Percentiles rank a stretch among this genome's conserved stretches.
These are phyloP conservation scores for Eumerus sabulonum DNA, from an alignment of 2,888 invertebrate species.

Conservation along the genomic window DNA sequence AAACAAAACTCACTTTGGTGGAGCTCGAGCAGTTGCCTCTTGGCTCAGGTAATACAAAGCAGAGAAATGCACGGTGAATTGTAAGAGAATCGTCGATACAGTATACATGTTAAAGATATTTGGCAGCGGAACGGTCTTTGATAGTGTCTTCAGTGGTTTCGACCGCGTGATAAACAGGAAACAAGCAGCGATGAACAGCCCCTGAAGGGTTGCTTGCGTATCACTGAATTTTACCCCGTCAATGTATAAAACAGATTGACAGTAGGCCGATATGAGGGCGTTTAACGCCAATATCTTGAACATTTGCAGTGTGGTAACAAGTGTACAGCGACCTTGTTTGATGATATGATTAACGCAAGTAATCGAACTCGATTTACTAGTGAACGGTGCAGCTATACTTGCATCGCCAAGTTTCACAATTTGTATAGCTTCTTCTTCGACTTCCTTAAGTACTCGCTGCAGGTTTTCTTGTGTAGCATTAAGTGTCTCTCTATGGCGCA, in stretches of 20 bases:
- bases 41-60: slow-evolving; percentile 94
- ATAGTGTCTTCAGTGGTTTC: slow-evolving; percentile 96
- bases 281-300: slow-evolving; percentile 99
- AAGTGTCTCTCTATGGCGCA: slow-evolving; percentile 76
- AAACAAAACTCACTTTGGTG: slow-evolving; percentile 82
- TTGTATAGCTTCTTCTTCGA: slow-evolving; percentile 92
- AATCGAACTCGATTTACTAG: slow-evolving; percentile 97
- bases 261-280: slow-evolving; percentile 98
- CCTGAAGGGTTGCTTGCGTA: slow-evolving; percentile 98
- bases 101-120: slow-evolving; percentile 99
- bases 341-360: slow-evolving; percentile 98
- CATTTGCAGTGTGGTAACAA: slow-evolving; percentile 99
- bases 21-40: slow-evolving; percentile 86
- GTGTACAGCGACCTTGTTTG: slow-evolving; percentile 98
- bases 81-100: slow-evolving; percentile 94
- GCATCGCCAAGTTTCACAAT: slow-evolving; percentile 98
- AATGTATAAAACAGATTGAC: slow-evolving; percentile 98
- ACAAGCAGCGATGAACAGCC: slow-evolving; percentile 95
- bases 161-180: slow-evolving; percentile 99
- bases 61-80: slow-evolving; percentile 96
- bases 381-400: slow-evolving; percentile 99
- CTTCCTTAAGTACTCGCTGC: slow-evolving; percentile 85
- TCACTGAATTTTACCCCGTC: slow-evolving; percentile 99
- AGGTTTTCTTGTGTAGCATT: slow-evolving; percentile 75
- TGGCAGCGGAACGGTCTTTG: slow-evolving; percentile 95